Percentiles rank a stretch among this genome's conserved stretches.
These are phyloP conservation scores for Sander lucioperca DNA, from an alignment of 2,113 vertebrate genomes.

Conservation along the genomic window DNA sequence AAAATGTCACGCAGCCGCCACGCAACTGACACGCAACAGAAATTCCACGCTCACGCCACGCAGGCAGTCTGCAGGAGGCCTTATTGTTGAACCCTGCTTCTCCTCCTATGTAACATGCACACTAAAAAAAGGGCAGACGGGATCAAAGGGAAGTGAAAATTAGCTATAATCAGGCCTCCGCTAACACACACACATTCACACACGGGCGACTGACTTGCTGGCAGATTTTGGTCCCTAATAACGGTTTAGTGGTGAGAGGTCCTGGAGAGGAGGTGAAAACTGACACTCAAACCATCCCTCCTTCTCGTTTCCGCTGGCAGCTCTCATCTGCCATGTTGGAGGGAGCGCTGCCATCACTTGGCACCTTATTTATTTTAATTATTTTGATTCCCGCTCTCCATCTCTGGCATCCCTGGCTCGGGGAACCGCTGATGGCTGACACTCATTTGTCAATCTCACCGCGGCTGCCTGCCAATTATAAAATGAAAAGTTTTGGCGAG, in stretches of 20 bases:
- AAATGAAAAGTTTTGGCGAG: conserved; percentile 81
- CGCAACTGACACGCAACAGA: too few species aligned
- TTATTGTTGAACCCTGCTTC: too few species aligned
- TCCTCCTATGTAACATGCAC: conserved; percentile 5
- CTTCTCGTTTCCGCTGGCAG: conserved; percentile 53
- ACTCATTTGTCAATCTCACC: conserved; percentile 83
- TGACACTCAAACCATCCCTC: conserved; percentile 60
- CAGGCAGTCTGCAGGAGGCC: too few species aligned
- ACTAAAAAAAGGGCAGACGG: conserved; percentile 11
- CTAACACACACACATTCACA: conserved; percentile 37
- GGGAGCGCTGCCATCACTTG: conserved; percentile 71
- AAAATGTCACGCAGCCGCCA: too few species aligned
- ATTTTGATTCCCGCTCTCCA: conserved; percentile 81
- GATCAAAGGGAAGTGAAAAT: too few species aligned
- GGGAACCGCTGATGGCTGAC: conserved; percentile 82
- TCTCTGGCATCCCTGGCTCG: conserved; percentile 72
- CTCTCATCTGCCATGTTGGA: conserved; percentile 70
- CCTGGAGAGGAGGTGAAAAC: conserved; percentile 65
- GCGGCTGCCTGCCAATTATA: conserved; percentile 84
- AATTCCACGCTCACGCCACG: too few species aligned
- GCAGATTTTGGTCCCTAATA: conserved; percentile 75
- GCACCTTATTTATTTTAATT: conserved; percentile 87
- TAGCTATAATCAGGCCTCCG: conserved; percentile 22
- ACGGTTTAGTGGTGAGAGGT: conserved; percentile 72
- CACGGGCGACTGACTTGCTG: conserved; percentile 30